These are phyloP conservation scores for Lochmaea crataegi DNA, from an alignment of 2,888 invertebrate genomes.

Conservation along the genomic window DNA sequence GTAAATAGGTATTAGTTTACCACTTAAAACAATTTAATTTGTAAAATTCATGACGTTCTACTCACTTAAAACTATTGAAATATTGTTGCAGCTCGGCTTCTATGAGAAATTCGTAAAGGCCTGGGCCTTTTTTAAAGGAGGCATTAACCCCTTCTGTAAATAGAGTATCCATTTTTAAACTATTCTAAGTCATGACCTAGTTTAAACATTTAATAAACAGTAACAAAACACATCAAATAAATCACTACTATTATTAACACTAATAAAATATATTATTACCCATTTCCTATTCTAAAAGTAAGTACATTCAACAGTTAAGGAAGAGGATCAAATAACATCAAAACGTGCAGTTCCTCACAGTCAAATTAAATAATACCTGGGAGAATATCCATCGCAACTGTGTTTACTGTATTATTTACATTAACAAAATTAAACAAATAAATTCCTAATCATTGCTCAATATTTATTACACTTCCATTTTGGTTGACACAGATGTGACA, in stretches of 20 bases:
- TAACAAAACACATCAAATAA: background rate
- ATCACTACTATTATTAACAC: constrained; percentile 18
- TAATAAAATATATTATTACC: constrained; percentile 49
- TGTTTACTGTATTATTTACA: constrained; percentile 43
- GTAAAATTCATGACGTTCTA: constrained; percentile 35
- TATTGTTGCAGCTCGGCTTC: constrained; percentile 96
- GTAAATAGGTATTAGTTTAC: too few relatives aligned
- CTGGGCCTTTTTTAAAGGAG: constrained; percentile 69
- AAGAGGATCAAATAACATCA: constrained; percentile 45
- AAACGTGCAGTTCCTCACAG: constrained; percentile 48
- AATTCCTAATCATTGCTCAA: constrained; percentile 48
- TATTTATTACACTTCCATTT: constrained; percentile 43
- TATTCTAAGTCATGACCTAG: constrained; percentile 8
- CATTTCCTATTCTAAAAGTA: constrained; percentile 50
- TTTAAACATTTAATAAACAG: constrained; percentile 10
- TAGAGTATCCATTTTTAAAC: constrained; percentile 19
- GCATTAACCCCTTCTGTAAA: constrained; percentile 59
- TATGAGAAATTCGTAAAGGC: constrained; percentile 89
- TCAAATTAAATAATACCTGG: constrained; percentile 58
- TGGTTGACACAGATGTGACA: constrained; percentile 18
- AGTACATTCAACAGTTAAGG: constrained; percentile 42
- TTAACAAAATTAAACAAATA: constrained; percentile 53
- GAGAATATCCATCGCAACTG: constrained; percentile 58
- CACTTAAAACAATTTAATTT: too few relatives aligned
- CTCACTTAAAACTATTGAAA: constrained; percentile 80